Base-by-base conservation (phyloP, 1,140 invertebrate species). In the Drosophila lini region DNA sequence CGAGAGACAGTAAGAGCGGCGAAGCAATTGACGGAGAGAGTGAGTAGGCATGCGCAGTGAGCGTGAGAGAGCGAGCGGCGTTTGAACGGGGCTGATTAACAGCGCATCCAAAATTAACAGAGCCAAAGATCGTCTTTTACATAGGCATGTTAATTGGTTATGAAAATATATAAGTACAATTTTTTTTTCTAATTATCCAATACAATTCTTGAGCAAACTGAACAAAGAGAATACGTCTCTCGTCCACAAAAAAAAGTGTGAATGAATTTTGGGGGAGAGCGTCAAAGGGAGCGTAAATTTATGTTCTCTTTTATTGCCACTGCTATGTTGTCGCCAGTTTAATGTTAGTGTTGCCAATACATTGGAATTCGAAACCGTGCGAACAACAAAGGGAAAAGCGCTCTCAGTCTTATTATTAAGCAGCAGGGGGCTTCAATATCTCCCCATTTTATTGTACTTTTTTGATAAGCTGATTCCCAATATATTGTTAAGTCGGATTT, bases 341-440 rank as follows among this genome's bases (percentile, higher is more conserved):
- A 76, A 75, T 81, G 60, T 53, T 75, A 82, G 80, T 82, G 81
- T 80, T 83, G 81, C 81, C 76, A 83, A 76, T 81, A 77, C 78
- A 86, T 86, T 83, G 83, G 76, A 86, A 86, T 86, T 83, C 73
- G 71, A 83, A 60, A 77, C 83, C 80, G 83, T 85, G 82, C 79
- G 62, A 86, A 82, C 34, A 81, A 86, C 76, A 63, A 78, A 65
- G 75, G 57, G 47, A 81, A 58, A 75, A 65, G 44, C 58, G 50
- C 63, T 41, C 36, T 28, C 22, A 19, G 25, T 19, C 11, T 28
- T 60, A 28, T 59, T 40, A 9, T 34, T 16, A 9, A 11, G 8
- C 34, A 38, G 13, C 34, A 55, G 52, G 19, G 16, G 16, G 19
- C 1, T 38, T 55, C 13, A 13, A 38, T 7, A 36, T 55, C 8